Percentiles rank a stretch among this genome's conserved stretches.
Conservation (phyloP, 2,888 invertebrate species). For the Choreutis nemorana region DNA sequence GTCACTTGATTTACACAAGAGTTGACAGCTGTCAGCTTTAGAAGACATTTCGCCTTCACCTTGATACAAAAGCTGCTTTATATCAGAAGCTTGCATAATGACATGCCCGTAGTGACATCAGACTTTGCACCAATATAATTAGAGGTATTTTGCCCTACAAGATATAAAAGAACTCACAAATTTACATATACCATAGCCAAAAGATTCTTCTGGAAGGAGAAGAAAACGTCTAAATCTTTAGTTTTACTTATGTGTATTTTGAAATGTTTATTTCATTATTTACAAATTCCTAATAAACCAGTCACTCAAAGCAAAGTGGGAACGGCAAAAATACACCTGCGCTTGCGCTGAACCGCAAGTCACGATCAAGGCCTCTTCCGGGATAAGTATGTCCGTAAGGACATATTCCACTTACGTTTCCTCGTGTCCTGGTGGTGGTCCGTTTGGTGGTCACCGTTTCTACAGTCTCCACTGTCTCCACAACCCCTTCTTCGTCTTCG, state of each 20-base stretch:
- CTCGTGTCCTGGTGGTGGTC: slow-evolving; percentile 45
- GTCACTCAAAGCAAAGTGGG: slow-evolving; percentile 13
- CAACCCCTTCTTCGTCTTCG: slow-evolving; percentile 20
- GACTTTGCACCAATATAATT: slow-evolving; percentile 4
- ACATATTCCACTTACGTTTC: slow-evolving; percentile 10
- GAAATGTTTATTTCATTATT: slow-evolving; percentile 10
- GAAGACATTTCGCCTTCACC: slow-evolving; percentile 51
- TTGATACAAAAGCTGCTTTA: slow-evolving; percentile 43
- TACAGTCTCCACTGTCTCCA: slow-evolving; percentile 29
- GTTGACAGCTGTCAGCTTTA: slow-evolving; percentile 33
- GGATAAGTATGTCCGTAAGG: neutral
- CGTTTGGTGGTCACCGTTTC: slow-evolving; percentile 43
- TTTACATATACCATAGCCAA: no score
- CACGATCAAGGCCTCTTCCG: slow-evolving; percentile 28
- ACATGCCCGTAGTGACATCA: slow-evolving; percentile 54
- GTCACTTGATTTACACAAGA: slow-evolving; percentile 43
- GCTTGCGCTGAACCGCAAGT: slow-evolving; percentile 13
- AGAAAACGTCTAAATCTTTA: no score
- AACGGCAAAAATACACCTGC: slow-evolving; percentile 27
- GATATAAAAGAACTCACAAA: no score
- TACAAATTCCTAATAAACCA: slow-evolving; percentile 16
- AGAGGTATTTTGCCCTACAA: no score
- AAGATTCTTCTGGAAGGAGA: no score
- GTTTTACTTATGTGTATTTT: neutral
- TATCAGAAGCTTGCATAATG: slow-evolving; percentile 39